Conservation (phyloP, 2,888 invertebrate species). For the Eristalis arbustorum region DNA sequence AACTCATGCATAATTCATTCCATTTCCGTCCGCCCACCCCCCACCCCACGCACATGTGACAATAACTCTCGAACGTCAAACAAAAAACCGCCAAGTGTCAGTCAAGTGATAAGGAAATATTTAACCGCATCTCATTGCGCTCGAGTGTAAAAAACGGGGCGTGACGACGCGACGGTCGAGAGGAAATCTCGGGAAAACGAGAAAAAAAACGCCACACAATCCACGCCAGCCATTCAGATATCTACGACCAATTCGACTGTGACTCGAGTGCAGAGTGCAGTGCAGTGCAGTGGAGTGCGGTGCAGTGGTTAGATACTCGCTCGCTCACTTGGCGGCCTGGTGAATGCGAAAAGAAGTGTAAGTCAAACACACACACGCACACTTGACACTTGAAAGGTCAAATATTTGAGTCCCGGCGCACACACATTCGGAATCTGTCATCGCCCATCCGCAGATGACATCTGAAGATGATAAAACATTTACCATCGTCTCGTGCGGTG, state of each 20-base stretch:
- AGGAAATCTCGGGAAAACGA: slow-evolving; percentile 23
- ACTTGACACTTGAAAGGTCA: slow-evolving; percentile 55
- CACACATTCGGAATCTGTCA: slow-evolving; percentile 35
- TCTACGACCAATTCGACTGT: not conserved
- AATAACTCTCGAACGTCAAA: slow-evolving; percentile 57
- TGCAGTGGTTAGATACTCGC: not conserved
- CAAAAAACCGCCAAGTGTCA: slow-evolving; percentile 64
- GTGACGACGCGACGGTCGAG: slow-evolving; percentile 32
- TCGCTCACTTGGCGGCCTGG: too few species aligned
- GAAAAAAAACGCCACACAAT: slow-evolving; percentile 27
- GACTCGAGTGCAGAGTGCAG: not conserved
- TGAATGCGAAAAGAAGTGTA: slow-evolving; percentile 38
- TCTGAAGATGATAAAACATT: slow-evolving; percentile 55
- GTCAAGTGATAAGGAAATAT: slow-evolving; percentile 68
- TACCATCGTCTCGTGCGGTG: slow-evolving; percentile 49
- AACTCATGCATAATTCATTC: slow-evolving; percentile 31
- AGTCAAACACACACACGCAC: slow-evolving; percentile 21
- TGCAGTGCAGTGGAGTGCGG: slow-evolving; percentile 9
- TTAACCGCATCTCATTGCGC: slow-evolving; percentile 34
- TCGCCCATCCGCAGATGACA: slow-evolving; percentile 41
- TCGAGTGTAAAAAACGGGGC: slow-evolving; percentile 35
- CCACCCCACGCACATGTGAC: slow-evolving; percentile 10
- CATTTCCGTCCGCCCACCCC: slow-evolving; percentile 7
- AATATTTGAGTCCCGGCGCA: slow-evolving; percentile 43
- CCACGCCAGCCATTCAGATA: not conserved